Evolutionary conservation across 2,888 invertebrate species (phyloP).

Genomic region (Piscicola geometra): DNA sequence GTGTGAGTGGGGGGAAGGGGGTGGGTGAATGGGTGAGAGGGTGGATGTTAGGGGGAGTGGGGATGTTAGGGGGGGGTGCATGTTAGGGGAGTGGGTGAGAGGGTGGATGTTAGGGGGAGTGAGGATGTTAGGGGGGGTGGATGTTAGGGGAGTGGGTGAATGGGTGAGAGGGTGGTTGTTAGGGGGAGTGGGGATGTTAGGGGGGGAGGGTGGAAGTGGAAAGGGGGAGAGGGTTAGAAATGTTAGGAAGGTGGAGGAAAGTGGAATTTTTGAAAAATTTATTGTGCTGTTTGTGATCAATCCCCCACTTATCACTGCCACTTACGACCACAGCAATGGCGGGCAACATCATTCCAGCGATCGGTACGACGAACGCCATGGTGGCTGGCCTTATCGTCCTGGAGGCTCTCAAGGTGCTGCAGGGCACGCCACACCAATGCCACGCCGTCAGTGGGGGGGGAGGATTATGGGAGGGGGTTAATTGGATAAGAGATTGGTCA

Average conservation of each 20-base stretch:
- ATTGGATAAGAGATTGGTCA: no score
- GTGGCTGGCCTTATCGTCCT: conserved; percentile 92
- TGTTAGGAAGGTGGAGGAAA: not conserved
- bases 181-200: no score
- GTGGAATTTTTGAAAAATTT: not conserved
- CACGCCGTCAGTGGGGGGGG: conserved; percentile 53
- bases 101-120: no score
- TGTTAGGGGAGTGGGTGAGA: no score
- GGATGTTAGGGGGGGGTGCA: no score
- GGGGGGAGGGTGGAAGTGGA: no score
- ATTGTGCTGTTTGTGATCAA: not conserved
- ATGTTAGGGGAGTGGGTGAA: conserved; percentile 23
- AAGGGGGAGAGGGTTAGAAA: not conserved
- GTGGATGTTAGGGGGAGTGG: not conserved
- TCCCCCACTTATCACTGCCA: not conserved
- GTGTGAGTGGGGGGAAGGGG: conserved; percentile 62
- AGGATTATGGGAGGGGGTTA: no score
- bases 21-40: not conserved
- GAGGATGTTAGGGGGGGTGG: no score
- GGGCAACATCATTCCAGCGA: conserved; percentile 98
- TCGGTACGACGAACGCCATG: conserved; percentile 96
- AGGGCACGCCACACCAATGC: conserved; percentile 52
- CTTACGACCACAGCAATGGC: conserved; percentile 70
- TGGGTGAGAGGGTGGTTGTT: no score
- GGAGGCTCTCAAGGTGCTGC: conserved; percentile 74